These are phyloP conservation scores for Sphaeridia pumilis DNA, from an alignment of 2,888 invertebrate species.

Conservation along the genomic window DNA sequence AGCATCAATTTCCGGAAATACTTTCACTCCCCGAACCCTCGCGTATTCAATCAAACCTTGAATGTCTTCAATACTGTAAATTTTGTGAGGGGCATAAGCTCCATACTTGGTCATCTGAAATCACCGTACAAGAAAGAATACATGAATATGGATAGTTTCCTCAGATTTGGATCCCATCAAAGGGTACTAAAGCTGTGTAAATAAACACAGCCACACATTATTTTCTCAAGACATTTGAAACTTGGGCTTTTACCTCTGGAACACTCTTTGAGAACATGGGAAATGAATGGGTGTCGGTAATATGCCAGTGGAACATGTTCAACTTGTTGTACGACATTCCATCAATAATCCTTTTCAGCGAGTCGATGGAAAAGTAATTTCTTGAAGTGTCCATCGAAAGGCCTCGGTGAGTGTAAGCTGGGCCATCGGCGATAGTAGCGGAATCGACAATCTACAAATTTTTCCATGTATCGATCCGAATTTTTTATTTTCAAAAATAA, in stretches of 20 bases:
- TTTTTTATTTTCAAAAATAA: not conserved
- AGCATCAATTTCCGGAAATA: slow-evolving; percentile 83
- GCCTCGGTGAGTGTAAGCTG: slow-evolving; percentile 46
- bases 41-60: slow-evolving; percentile 59
- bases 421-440: slow-evolving; percentile 52
- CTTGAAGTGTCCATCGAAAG: slow-evolving; percentile 47
- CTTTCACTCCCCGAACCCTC: slow-evolving; percentile 63
- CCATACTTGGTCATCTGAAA: slow-evolving; percentile 56
- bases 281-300: slow-evolving; percentile 45
- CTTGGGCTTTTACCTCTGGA: slow-evolving; percentile 47
- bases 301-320: slow-evolving; percentile 46
- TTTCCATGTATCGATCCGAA: not conserved
- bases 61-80: slow-evolving; percentile 50
- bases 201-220: too few species aligned
- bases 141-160: too few species aligned
- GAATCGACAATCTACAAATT: slow-evolving; percentile 45
- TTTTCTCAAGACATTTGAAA: too few species aligned
- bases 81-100: slow-evolving; percentile 61
- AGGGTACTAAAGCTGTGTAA: too few species aligned
- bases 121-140: slow-evolving; percentile 46
- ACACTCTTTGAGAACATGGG: slow-evolving; percentile 42
- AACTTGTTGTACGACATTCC: slow-evolving; percentile 74
- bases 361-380: slow-evolving; percentile 46
- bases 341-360: slow-evolving; percentile 60
- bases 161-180: too few species aligned